Conservation (phyloP, 2,888 invertebrate species). For the Abscondita cerata region DNA sequence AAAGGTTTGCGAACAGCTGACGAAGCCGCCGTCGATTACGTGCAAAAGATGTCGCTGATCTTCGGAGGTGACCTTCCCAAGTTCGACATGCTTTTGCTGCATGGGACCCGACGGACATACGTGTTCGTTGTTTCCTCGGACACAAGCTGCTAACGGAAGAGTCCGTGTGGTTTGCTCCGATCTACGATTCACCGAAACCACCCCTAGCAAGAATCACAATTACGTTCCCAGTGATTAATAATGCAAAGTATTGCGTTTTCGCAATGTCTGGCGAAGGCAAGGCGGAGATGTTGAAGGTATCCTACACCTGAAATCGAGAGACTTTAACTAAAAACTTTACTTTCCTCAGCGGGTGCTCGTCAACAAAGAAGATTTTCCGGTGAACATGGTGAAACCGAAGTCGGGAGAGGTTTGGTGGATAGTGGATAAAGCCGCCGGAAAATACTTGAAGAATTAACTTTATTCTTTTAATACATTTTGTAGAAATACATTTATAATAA, state of each 20-base stretch:
- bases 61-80: conserved; percentile 69
- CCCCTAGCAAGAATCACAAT: conserved; percentile 90
- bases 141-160: conserved; percentile 72
- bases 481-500: conserved; percentile 54
- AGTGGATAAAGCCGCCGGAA: conserved; percentile 65
- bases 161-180: conserved; percentile 76
- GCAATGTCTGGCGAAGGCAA: conserved; percentile 85
- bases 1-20: conserved; percentile 16
- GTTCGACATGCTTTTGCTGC: conserved; percentile 86
- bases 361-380: conserved; percentile 79
- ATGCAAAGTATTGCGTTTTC: conserved; percentile 83
- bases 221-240: conserved; percentile 89
- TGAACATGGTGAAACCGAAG: conserved; percentile 74
- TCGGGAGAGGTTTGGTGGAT: conserved; percentile 73
- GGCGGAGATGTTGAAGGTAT: conserved; percentile 87
- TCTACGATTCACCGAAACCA: conserved; percentile 95
- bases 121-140: conserved; percentile 92
- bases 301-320: conserved; percentile 16
- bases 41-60: conserved; percentile 67
- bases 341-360: conserved; percentile 76
- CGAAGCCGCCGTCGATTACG: conserved; percentile 76
- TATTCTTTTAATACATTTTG: conserved; percentile 36
- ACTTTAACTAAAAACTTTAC: not conserved
- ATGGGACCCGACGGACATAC: conserved; percentile 99
- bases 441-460: conserved; percentile 33